phyloP scores from a whole-genome alignment of 1,140 invertebrate genomes.

The Ips nitidus region DNA sequence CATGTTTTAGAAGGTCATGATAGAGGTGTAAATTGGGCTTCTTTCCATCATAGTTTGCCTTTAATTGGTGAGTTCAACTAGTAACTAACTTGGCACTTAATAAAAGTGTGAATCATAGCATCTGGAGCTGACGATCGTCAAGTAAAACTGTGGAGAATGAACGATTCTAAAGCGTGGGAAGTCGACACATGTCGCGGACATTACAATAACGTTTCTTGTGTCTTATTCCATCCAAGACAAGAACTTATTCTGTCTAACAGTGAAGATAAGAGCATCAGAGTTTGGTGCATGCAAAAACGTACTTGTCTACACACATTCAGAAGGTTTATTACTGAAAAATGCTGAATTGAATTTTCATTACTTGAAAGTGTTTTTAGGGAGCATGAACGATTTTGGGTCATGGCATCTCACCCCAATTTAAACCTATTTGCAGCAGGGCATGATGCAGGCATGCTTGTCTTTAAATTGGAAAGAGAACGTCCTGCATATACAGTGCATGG shows the following conservation, averaged over 20 bases:
- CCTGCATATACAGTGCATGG: conserved; percentile 94
- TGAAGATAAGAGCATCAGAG: conserved; percentile 96
- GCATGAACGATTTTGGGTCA: conserved; percentile 96
- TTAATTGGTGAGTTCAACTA: conserved; percentile 65
- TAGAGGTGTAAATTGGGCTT: conserved; percentile 97
- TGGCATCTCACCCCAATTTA: conserved; percentile 85
- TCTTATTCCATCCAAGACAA: conserved; percentile 95
- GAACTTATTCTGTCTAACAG: conserved; percentile 97
- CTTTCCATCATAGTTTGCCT: conserved; percentile 93
- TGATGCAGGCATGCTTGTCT: conserved; percentile 83
- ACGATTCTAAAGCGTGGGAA: conserved; percentile 98
- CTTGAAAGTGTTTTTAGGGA: conserved; percentile 61
- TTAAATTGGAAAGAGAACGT: conserved; percentile 86
- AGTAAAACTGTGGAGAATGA: conserved; percentile 99
- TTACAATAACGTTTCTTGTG: conserved; percentile 99
- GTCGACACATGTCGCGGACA: conserved; percentile 98
- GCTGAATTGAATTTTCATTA: not conserved
- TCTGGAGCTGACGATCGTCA: conserved; percentile 98
- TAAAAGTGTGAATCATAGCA: conserved; percentile 47
- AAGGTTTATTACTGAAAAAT: conserved; percentile 35
- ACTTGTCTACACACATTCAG: conserved; percentile 95
- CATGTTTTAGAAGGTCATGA: conserved; percentile 98
- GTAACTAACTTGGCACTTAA: not conserved
- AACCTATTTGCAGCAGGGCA: conserved; percentile 93
- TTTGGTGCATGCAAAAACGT: conserved; percentile 99